Evolutionary conservation across 2,797 vertebrate genomes (phyloP), one percentile per base, ranked within the genome.

Genomic region (Falco biarmicus): DNA sequence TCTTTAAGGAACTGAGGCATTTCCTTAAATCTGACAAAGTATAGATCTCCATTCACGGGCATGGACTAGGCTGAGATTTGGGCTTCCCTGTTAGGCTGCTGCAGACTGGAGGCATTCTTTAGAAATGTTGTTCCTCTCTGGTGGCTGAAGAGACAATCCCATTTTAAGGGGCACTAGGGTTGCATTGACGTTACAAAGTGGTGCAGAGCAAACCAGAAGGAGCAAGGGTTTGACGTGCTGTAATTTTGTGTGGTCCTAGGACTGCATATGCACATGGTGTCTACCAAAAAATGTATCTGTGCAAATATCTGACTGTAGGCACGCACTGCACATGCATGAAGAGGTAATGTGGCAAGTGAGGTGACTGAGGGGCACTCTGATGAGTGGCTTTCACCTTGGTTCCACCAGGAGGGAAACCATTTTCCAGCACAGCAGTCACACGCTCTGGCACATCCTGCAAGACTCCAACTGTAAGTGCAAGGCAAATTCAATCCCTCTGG

Each of bases 401-500:
- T 92, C 66, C 70, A 76, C 19, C 26, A 76, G 71, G 41, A 70
- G 13, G n/a, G n/a, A 91, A 92, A 51, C 5, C 5, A 45, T 77
- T 89, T 79, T 17, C 39, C 63, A 60, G 24, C 70, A 69, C 0
- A 0, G 17, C 47, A 19, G 32, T 87, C 63, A 65, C 59, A 70
- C 43, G 32, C 41, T 37, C 54, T 56, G 61, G 26, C 61, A 69
- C 43, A 88, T 66, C 51, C 51, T 87, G 43, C 57, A 76, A 88
- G 64, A 84, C 21, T 94, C 53, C 61, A 75, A 5, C n/a, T 28
- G 1, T 29, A 78, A 74, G 31, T 63, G 26, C 41, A 76, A 96
- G 77, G 70, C 86, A 82, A 70, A 82, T 87, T 77, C 84, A 87
- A n/a, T 32, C 47, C 84, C 86, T 87, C 74, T 84, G 70, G 77